A percentile compares a stretch with the other conserved stretches of the same genome.
Conservation (phyloP, 2,113 vertebrate genomes). For the Heterotilapia buettikoferi region DNA sequence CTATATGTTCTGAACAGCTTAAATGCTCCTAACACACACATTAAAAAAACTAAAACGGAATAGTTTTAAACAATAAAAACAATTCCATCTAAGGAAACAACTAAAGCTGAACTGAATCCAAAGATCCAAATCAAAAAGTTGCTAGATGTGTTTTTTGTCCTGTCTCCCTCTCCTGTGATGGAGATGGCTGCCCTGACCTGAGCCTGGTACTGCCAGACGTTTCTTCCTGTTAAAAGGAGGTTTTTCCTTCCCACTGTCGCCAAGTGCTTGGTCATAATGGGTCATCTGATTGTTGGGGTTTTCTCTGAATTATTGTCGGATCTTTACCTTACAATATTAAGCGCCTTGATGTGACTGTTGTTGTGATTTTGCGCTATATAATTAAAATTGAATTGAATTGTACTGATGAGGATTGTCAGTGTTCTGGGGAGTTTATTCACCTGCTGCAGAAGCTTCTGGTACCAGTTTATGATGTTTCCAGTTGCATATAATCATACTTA, state of each 20-base stretch:
- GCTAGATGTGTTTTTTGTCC: not conserved
- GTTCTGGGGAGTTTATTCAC: not conserved
- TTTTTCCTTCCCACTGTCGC: not conserved
- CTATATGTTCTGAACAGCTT: not conserved
- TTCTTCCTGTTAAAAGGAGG: not conserved
- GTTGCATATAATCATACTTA: not conserved
- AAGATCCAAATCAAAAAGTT: not conserved
- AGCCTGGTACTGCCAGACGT: not conserved
- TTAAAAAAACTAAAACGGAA: rapidly evolving
- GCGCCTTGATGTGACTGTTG: not conserved
- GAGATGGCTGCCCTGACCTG: not conserved
- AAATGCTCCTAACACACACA: not conserved
- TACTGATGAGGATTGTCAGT: not conserved
- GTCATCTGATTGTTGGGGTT: not conserved
- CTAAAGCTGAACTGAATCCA: not conserved
- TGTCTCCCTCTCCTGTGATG: not conserved
- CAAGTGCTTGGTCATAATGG: not conserved
- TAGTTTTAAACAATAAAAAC: not conserved
- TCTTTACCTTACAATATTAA: rapidly evolving
- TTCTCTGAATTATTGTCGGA: rapidly evolving
- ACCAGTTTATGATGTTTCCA: not conserved
- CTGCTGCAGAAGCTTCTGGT: not conserved
- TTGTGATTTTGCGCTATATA: not conserved
- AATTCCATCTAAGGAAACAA: not conserved
- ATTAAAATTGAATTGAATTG: not conserved